A percentile compares a stretch with the other conserved stretches of the same genome.
Evolutionary conservation across 2,113 vertebrate species (phyloP).

Genomic region (Pygoscelis adeliae): DNA sequence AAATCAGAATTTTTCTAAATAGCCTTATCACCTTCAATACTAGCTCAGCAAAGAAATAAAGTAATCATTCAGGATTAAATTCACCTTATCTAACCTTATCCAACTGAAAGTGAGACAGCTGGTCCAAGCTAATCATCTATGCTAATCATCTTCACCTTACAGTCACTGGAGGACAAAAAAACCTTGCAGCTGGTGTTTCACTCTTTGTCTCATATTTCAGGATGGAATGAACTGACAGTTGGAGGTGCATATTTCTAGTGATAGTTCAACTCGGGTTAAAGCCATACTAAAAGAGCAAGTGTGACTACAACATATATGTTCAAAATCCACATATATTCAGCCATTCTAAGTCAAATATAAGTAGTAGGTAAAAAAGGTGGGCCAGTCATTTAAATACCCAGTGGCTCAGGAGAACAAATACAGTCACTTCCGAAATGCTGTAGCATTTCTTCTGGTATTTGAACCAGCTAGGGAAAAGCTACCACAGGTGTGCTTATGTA

Average conservation of each 20-base stretch:
- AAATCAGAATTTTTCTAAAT: not conserved
- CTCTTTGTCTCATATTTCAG: not conserved
- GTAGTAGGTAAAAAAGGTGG: not conserved
- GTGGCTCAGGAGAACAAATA: not conserved
- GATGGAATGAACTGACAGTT: not conserved
- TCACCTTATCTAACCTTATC: not conserved
- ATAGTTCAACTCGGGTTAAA: not conserved
- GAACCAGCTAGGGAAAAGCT: not conserved
- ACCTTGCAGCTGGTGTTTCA: not conserved
- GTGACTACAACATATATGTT: not conserved
- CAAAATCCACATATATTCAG: not conserved
- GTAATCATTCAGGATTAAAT: not conserved
- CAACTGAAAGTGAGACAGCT: not conserved
- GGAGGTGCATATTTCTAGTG: not conserved
- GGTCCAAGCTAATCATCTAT: not conserved
- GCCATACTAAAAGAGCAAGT: not conserved
- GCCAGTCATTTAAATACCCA: not conserved
- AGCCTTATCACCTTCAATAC: not conserved
- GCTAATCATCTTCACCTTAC: conserved; percentile 3
- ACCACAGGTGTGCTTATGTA: not conserved
- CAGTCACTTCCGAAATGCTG: not conserved
- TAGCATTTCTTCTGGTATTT: not conserved
- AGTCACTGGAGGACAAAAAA: not conserved
- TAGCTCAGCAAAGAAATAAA: not conserved
- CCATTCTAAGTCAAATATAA: not conserved